Conservation (phyloP, 1,140 invertebrate species). For the Panagrolaimus sp. region DNA sequence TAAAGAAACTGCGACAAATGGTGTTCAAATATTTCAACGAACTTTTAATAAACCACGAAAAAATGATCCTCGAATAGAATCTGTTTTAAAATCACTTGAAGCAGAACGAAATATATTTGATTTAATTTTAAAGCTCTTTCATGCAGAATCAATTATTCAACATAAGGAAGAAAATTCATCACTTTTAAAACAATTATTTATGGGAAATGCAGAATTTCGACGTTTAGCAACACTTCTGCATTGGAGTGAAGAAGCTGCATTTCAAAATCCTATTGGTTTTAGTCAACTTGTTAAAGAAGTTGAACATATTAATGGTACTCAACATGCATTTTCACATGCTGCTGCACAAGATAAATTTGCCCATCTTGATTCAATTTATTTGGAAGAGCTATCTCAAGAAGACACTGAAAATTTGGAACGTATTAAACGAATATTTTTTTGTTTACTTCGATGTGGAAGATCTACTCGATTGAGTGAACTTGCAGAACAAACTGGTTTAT, state of each 20-base stretch:
- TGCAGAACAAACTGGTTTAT: constrained; percentile 19
- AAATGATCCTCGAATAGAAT: neutral
- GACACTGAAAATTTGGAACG: constrained; percentile 16
- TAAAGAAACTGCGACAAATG: neutral
- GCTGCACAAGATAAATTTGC: neutral
- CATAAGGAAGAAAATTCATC: constrained; percentile 19
- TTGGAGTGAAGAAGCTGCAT: constrained; percentile 32
- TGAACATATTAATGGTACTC: constrained; percentile 7
- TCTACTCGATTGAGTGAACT: constrained; percentile 23
- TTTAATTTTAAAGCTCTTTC: constrained; percentile 28
- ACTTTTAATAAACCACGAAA: neutral
- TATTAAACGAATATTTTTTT: constrained; percentile 22
- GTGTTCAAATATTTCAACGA: neutral
- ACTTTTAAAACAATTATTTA: constrained; percentile 30
- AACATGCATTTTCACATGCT: constrained; percentile 17
- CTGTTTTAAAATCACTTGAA: neutral
- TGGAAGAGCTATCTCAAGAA: constrained; percentile 7
- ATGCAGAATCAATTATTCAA: constrained; percentile 17
- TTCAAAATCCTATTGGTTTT: constrained; percentile 18
- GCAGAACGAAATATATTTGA: constrained; percentile 25
- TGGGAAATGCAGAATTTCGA: constrained; percentile 24
- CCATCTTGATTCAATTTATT: neutral
- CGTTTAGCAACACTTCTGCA: constrained; percentile 27
- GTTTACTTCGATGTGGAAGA: constrained; percentile 26
- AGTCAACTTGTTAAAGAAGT: constrained; percentile 15